Evolutionary conservation across 92 coral and sea anemone species (phyloP), one percentile per base, ranked within the genome.

Genomic region (Epizoanthus ramosus): DNA sequence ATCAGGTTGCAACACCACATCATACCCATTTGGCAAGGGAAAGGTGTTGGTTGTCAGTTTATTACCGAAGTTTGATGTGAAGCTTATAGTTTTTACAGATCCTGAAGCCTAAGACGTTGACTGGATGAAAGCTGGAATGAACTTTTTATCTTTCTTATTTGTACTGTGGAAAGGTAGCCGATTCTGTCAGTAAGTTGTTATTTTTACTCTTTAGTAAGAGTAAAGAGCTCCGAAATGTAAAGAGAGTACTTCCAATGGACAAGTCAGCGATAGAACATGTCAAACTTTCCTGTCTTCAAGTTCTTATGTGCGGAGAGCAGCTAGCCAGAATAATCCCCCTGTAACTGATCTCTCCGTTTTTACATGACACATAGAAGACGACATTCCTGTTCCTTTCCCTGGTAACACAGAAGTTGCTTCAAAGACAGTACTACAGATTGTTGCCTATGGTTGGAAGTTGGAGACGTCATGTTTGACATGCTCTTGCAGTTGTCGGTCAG

Each of bases 11-110:
- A 66, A 57, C 59, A 76, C 80, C 80, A 74, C 80, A n/a, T 74
- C 80, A 74, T 74, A 74, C 67, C 80, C 52, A 47, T 74, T 74
- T 25, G 80, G 64, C 80, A 74, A 76, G 61, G 82, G 70, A 76
- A 76, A 76, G 59, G 82, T 57, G 68, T 76, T 45, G 31, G 82
- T 52, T 63, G 23, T 63, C 68, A 63, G 23, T 63, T 63, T 63
- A n/a, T 13, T 63, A 28, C 23, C 23, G 23, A 63, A 63, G 68
- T 63, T 63, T n/a, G 68, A 63, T 63, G 23, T 63, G 19, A 63
- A 63, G 68, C 68, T 63, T 63, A 14, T 18, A 63, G 24, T 63
- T 8, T 63, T 63, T 63, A n/a, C 68, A 63, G 68, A 63, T 63
- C 68, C 31, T 57, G 61, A 57, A 14, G 61, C 61, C 61, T n/a